Conservation (phyloP, 1,140 invertebrate species). For the Colletes latitarsis region DNA sequence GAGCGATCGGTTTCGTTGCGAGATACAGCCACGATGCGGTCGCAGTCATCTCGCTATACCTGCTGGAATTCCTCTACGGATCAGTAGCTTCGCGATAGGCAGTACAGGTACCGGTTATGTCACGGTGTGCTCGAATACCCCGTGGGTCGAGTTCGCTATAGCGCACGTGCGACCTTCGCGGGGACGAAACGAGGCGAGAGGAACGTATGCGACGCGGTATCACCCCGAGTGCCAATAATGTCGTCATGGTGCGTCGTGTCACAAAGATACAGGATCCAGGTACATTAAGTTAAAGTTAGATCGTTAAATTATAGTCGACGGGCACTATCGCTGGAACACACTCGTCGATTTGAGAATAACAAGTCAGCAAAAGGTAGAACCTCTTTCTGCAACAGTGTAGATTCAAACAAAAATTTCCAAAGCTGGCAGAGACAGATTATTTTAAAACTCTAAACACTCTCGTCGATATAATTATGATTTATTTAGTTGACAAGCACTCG, state of each 20-base stretch:
- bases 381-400: no score
- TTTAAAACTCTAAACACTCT: no score
- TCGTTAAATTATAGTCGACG: no score
- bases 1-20: slow-evolving; percentile 51
- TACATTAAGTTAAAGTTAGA: slow-evolving; percentile 25
- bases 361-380: no score
- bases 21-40: slow-evolving; percentile 23
- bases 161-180: slow-evolving; percentile 51
- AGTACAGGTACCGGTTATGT: slow-evolving; percentile 63
- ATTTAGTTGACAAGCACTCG: no score
- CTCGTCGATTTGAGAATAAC: no score
- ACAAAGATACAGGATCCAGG: slow-evolving; percentile 48
- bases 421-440: no score
- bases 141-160: slow-evolving; percentile 52
- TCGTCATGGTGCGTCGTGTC: slow-evolving; percentile 61
- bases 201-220: slow-evolving; percentile 43
- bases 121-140: slow-evolving; percentile 62
- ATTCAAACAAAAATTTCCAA: no score
- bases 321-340: no score
- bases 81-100: slow-evolving; percentile 63
- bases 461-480: no score
- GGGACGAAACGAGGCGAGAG: slow-evolving; percentile 36
- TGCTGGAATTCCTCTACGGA: slow-evolving; percentile 64
- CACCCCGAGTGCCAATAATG: slow-evolving; percentile 65
- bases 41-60: slow-evolving; percentile 55